These are phyloP conservation scores for Opisthograptis luteolata DNA, from an alignment of 2,888 invertebrate species.

Conservation along the genomic window DNA sequence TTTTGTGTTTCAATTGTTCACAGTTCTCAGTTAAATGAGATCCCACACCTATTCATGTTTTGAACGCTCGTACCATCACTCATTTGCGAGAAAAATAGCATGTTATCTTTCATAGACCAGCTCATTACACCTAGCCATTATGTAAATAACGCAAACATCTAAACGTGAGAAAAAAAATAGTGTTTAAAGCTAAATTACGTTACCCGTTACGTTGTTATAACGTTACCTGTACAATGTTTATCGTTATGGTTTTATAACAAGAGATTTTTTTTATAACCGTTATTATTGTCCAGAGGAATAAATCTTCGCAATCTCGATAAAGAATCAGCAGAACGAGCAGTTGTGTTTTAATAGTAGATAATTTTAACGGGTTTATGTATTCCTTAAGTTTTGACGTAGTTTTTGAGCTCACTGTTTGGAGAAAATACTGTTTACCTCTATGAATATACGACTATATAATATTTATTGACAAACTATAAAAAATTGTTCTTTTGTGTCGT, in stretches of 20 bases:
- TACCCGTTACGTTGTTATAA: constrained; percentile 49
- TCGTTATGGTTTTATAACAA: constrained; percentile 32
- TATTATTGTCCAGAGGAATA: constrained; percentile 11
- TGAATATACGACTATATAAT: too few species aligned
- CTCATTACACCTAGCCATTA: constrained; percentile 3
- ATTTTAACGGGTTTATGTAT: constrained; percentile 21
- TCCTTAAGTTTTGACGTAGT: neutral
- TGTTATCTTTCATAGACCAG: too few species aligned
- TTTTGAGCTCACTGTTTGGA: too few species aligned
- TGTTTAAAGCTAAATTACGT: constrained; percentile 40
- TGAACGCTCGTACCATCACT: too few species aligned
- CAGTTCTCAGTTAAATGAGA: too few species aligned
- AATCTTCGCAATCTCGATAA: constrained; percentile 9
- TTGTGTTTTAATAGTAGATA: constrained; percentile 10
- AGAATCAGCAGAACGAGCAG: constrained; percentile 5
- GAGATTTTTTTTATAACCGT: constrained; percentile 15
- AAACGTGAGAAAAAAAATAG: constrained; percentile 40
- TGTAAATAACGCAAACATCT: constrained; percentile 21
- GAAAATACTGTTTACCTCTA: neutral
- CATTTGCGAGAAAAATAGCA: too few species aligned
- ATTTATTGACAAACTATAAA: too few species aligned
- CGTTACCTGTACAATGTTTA: constrained; percentile 31
- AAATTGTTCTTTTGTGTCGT: too few species aligned
- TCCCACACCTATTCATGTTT: too few species aligned
- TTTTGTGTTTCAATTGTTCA: too few species aligned